Evolutionary conservation across 2,888 invertebrate genomes (phyloP).

Genomic region (Lycophotia porphyrea): DNA sequence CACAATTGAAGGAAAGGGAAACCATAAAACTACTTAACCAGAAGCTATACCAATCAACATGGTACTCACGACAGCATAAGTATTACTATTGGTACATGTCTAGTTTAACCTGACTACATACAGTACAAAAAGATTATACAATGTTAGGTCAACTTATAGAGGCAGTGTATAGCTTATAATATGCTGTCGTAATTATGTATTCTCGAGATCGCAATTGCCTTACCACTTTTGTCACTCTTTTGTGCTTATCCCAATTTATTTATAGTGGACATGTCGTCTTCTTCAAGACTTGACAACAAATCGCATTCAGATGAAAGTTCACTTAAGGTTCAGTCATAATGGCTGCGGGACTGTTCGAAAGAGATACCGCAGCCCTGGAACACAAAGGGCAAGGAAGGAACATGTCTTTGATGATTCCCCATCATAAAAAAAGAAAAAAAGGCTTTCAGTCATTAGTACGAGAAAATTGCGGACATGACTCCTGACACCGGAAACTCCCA

Average conservation of each 20-base stretch:
- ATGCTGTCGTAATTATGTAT: neutral
- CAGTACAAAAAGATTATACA: neutral
- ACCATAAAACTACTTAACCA: conserved; percentile 42
- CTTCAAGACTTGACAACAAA: neutral
- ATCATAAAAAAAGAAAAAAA: no score
- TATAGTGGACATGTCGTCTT: neutral
- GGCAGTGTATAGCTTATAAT: neutral
- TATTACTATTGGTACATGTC: neutral
- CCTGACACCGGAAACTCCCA: neutral
- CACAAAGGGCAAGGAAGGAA: no score
- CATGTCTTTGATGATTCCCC: no score
- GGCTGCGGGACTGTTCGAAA: no score
- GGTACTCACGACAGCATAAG: neutral
- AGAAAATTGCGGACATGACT: neutral
- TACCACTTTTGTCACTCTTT: neutral
- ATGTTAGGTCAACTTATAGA: neutral
- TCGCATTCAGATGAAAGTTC: neutral
- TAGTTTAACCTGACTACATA: conserved; percentile 5
- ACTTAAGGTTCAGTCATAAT: neutral
- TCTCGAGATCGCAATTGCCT: neutral
- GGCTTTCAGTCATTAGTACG: no score
- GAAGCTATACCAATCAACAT: conserved; percentile 36
- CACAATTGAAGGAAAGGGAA: conserved; percentile 50
- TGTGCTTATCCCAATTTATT: neutral
- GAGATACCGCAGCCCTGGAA: no score